Base-by-base conservation (phyloP, 2,113 vertebrate species). In the Tyto alba region DNA sequence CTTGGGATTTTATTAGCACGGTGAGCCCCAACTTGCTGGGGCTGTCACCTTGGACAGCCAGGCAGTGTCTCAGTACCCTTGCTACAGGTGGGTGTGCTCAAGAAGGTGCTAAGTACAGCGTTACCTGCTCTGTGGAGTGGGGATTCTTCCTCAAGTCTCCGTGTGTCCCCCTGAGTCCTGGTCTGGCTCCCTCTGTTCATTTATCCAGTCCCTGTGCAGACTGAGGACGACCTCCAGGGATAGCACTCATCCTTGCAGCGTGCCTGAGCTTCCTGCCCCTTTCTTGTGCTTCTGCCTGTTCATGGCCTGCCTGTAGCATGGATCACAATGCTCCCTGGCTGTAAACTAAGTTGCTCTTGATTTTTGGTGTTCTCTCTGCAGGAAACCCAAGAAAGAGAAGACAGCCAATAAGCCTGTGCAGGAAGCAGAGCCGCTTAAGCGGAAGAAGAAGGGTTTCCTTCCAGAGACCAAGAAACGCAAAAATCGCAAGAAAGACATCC, bases 401-500 rank as follows among this genome's bases (percentile, higher is more conserved):
- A 89, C 86, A 38, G 52, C 69, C 10, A 67, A 38, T 5, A 97
- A 97, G 71, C 94, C 91, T 11, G 63, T 7, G 2, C 43, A 87
- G 30, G 69, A 55, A 12, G 92, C 13, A 2, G 75, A 83, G 27
- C 47, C 59, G 1, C 78, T 36, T 2, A 95, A 98, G 67, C n/a
- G 92, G 69, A 99, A 99, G 98, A 99, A 98, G 89, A 99, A 99
- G 67, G 99, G 99, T 0, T 99, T 99, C 86, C 97, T 99, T 38
- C 99, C 99, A 0, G 99, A 99, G 79, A 98, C 97, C 17, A 99
- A 99, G 55, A 99, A 99, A 90, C 98, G 99, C 16, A 99, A 98
- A 84, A 99, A 98, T 45, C 98, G 98, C 15, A 98, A 98, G 80
- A 87, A 91, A 5, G n/a, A 22, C 11, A 0, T 6, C 27, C 81